Conservation (phyloP, 2,797 vertebrate genomes). For the Danio albolineatus region DNA sequence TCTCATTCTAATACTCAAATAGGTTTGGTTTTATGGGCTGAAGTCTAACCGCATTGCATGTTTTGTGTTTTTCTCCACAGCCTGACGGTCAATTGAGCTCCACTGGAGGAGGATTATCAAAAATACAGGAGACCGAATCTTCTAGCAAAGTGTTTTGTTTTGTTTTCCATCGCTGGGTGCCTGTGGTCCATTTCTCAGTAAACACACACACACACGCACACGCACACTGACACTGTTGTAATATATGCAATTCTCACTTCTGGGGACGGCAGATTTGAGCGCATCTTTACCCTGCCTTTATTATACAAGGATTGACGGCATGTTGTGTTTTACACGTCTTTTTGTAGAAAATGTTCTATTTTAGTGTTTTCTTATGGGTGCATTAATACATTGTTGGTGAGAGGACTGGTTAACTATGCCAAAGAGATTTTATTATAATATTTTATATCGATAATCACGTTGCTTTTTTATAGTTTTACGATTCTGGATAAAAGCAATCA, state of each 20-base stretch:
- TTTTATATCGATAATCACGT: constrained; percentile 76
- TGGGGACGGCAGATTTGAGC: constrained; percentile 74
- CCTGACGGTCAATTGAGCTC: neutral
- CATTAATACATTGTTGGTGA: constrained; percentile 67
- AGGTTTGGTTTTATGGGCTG: neutral
- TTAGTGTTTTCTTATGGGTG: constrained; percentile 74
- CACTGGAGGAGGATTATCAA: constrained; percentile 11
- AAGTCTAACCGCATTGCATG: neutral
- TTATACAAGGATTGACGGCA: constrained; percentile 72
- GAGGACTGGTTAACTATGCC: constrained; percentile 71
- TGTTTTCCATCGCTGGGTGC: constrained; percentile 53
- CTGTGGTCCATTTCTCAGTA: constrained; percentile 40
- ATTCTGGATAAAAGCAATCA: constrained; percentile 38
- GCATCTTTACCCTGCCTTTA: constrained; percentile 76
- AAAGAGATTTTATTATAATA: constrained; percentile 81
- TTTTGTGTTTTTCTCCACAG: constrained; percentile 16
- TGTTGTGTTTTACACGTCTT: constrained; percentile 66
- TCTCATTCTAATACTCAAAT: neutral
- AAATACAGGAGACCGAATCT: constrained; percentile 26
- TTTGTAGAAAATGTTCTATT: constrained; percentile 71
- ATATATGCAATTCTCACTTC: constrained; percentile 78
- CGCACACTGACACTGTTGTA: constrained; percentile 70
- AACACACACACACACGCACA: constrained; percentile 64
- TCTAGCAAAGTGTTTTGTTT: constrained; percentile 50
- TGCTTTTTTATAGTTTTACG: constrained; percentile 67